A percentile compares a stretch with the other conserved stretches of the same genome.
These are phyloP conservation scores for Sarotherodon lohbergeri DNA, from an alignment of 2,113 vertebrate species.

Conservation along the genomic window DNA sequence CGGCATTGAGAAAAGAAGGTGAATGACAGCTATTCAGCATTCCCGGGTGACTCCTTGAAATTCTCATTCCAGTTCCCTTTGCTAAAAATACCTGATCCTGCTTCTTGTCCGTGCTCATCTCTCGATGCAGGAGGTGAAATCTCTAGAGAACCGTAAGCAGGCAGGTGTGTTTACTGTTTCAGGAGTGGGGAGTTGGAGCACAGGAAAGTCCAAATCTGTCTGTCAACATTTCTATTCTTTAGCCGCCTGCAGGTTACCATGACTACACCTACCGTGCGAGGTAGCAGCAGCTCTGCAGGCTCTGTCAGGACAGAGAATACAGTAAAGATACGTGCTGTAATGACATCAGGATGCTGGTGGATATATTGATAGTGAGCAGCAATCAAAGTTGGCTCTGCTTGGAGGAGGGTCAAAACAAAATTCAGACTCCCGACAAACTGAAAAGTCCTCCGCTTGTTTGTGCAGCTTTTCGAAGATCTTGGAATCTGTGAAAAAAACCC, in stretches of 20 bases:
- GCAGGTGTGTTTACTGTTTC: conserved; percentile 22
- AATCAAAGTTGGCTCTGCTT: neutral
- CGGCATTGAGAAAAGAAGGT: neutral
- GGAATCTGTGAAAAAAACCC: neutral
- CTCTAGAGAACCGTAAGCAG: neutral
- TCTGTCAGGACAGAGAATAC: conserved; percentile 15
- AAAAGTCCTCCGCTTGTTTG: neutral
- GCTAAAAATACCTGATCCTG: conserved; percentile 16
- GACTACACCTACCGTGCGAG: conserved; percentile 43
- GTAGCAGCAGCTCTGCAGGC: conserved; percentile 30
- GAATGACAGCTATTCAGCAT: neutral
- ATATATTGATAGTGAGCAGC: neutral
- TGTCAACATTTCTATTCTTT: conserved; percentile 35
- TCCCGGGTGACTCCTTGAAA: neutral
- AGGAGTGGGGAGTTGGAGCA: conserved; percentile 6
- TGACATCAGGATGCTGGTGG: neutral
- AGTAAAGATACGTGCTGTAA: neutral
- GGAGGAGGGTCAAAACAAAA: neutral
- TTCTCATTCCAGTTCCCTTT: neutral
- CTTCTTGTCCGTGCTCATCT: neutral
- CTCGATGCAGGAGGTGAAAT: neutral
- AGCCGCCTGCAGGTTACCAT: conserved; percentile 54
- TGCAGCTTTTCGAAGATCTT: neutral
- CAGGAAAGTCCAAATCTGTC: conserved; percentile 38
- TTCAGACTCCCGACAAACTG: neutral